Conservation (phyloP, 2,797 vertebrate species). For the Decapterus maruadsi region DNA sequence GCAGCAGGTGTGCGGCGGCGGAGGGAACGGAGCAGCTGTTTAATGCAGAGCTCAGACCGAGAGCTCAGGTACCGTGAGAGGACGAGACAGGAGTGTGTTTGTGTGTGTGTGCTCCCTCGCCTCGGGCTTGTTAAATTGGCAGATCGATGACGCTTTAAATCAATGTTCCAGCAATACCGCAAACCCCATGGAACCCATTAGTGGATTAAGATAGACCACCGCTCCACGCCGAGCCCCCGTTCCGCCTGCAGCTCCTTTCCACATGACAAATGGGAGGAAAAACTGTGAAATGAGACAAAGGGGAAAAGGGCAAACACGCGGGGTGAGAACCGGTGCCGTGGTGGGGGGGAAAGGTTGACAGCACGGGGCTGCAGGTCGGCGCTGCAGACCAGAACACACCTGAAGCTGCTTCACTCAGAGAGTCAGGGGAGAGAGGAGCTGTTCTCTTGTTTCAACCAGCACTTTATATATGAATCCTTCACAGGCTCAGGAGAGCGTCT, state of each 20-base stretch:
- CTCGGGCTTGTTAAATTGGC: conserved; percentile 75
- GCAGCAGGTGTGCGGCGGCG: conserved; percentile 1
- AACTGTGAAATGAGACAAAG: conserved; percentile 65
- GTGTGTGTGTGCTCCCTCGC: conserved; percentile 44
- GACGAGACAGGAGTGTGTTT: conserved; percentile 51
- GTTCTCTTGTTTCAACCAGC: conserved; percentile 7
- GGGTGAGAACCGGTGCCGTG: conserved; percentile 52
- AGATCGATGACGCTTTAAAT: conserved; percentile 83
- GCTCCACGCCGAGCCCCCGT: conserved; percentile 56
- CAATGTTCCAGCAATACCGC: conserved; percentile 76
- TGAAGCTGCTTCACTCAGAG: conserved; percentile 36
- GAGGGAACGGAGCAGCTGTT: conserved; percentile 24
- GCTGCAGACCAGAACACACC: conserved; percentile 8
- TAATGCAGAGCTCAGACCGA: conserved; percentile 50
- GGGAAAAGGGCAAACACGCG: conserved; percentile 59
- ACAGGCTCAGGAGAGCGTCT: conserved; percentile 22
- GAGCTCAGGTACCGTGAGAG: conserved; percentile 41
- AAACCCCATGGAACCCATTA: conserved; percentile 82
- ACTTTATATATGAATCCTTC: conserved; percentile 24
- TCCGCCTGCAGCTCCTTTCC: conserved; percentile 69
- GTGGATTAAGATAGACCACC: conserved; percentile 79
- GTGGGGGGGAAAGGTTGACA: conserved; percentile 43
- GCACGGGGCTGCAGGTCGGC: conserved; percentile 40
- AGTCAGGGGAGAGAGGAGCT: background rate
- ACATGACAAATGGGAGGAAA: conserved; percentile 59